Evolutionary conservation across 2,113 vertebrate genomes (phyloP).

Genomic region (Megaleporinus macrocephalus): DNA sequence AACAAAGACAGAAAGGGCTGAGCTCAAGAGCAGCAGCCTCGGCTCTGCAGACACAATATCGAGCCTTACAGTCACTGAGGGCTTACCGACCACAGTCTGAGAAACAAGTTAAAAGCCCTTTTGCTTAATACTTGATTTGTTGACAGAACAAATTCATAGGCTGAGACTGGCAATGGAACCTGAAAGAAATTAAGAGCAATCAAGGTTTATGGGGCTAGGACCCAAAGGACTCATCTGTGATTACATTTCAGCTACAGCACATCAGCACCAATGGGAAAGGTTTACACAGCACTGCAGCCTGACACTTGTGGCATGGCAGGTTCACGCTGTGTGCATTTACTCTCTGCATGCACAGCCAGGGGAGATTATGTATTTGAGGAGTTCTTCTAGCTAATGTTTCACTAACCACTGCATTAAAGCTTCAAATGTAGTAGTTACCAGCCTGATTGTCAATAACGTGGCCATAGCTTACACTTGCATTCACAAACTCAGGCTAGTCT

Average conservation of each 20-base stretch:
- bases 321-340: neutral
- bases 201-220: neutral
- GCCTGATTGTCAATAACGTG: too few relatives aligned
- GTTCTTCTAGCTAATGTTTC: neutral
- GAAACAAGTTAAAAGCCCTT: too few relatives aligned
- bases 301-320: neutral
- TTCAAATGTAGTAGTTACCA: too few relatives aligned
- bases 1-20: constrained; percentile 5
- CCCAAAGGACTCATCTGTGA: neutral
- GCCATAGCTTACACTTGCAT: too few relatives aligned
- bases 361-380: neutral
- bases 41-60: neutral
- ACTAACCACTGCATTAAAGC: neutral
- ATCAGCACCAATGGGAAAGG: neutral
- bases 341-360: neutral
- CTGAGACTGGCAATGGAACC: neutral
- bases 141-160: neutral
- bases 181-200: neutral
- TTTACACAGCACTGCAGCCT: neutral
- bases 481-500: too few relatives aligned
- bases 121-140: neutral
- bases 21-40: neutral
- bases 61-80: too few relatives aligned
- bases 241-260: too few relatives aligned
- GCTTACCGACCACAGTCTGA: neutral